A percentile compares a stretch with the other conserved stretches of the same genome.
Evolutionary conservation across 2,888 invertebrate species (phyloP).

Genomic region (Xanthorhoe spadicearia): DNA sequence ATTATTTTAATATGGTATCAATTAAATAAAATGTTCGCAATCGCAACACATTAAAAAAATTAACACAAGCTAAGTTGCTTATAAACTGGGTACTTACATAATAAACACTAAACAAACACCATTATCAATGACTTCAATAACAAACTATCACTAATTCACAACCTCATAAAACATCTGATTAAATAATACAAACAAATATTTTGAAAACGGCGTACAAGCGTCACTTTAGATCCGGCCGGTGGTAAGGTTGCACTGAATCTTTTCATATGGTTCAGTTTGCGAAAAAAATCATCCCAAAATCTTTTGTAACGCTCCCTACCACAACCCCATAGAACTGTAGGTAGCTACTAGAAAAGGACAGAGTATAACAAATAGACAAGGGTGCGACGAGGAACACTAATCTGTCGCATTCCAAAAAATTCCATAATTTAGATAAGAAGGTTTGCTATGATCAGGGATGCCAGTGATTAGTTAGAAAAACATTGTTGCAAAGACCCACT

Average conservation of each 20-base stretch:
- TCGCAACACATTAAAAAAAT: slow-evolving; percentile 3
- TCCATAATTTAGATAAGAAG: slow-evolving; percentile 83
- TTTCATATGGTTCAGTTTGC: slow-evolving; percentile 77
- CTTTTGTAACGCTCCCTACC: slow-evolving; percentile 77
- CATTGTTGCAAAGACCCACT: slow-evolving; percentile 5
- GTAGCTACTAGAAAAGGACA: slow-evolving; percentile 68
- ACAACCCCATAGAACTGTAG: slow-evolving; percentile 72
- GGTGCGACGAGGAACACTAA: slow-evolving; percentile 64
- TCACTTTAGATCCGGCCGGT: slow-evolving; percentile 29
- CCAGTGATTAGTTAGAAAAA: slow-evolving; percentile 22
- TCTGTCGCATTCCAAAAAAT: slow-evolving; percentile 81
- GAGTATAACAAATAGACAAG: slow-evolving; percentile 47
- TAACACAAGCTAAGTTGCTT: neutral
- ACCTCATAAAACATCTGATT: slow-evolving; percentile 38
- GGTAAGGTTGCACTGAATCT: slow-evolving; percentile 62
- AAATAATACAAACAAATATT: slow-evolving; percentile 29
- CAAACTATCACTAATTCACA: slow-evolving; percentile 26
- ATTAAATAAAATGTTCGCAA: neutral
- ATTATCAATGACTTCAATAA: slow-evolving; percentile 26
- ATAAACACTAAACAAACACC: slow-evolving; percentile 29
- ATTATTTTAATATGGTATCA: neutral
- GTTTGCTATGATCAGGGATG: slow-evolving; percentile 84
- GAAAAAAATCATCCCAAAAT: slow-evolving; percentile 82
- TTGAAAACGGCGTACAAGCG: slow-evolving; percentile 34
- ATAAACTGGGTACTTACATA: slow-evolving; percentile 27